Evolutionary conservation across 2,113 vertebrate species (phyloP).

Genomic region (Chascanopsetta lugubris): DNA sequence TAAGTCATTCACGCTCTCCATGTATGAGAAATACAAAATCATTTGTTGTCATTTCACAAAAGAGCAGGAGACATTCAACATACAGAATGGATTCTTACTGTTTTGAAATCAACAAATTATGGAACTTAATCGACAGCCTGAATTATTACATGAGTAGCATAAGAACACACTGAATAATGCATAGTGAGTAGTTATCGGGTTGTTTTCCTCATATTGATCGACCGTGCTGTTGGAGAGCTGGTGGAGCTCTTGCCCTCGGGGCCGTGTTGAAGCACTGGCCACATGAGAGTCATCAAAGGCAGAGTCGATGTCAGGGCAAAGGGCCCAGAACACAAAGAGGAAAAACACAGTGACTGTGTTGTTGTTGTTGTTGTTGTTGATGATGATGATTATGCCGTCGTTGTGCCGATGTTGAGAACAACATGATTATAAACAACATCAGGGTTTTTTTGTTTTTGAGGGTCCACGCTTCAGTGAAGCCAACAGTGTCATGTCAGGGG

Average conservation of each 20-base stretch:
- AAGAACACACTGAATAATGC: background rate
- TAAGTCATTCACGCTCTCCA: background rate
- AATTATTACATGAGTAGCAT: too few relatives aligned
- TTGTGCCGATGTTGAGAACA: too few relatives aligned
- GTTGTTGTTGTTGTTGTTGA: background rate
- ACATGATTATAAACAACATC: background rate
- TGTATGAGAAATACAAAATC: background rate
- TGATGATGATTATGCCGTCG: too few relatives aligned
- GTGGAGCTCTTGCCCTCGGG: background rate
- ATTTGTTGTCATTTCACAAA: background rate
- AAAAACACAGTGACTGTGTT: background rate
- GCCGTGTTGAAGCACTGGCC: background rate
- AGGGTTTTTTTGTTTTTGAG: background rate
- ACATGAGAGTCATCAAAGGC: constrained; percentile 6
- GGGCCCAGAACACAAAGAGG: background rate
- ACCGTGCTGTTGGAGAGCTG: background rate
- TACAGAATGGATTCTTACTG: too few relatives aligned
- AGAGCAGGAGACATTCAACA: background rate
- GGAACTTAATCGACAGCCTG: too few relatives aligned
- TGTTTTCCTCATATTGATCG: background rate
- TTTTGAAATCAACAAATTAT: background rate
- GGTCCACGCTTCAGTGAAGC: background rate
- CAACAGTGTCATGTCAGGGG: background rate
- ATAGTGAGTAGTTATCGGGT: background rate
- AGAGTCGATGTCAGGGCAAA: constrained; percentile 1